These are phyloP conservation scores for Gonatopus flavifemur DNA, from an alignment of 1,140 invertebrate species.

Conservation along the genomic window DNA sequence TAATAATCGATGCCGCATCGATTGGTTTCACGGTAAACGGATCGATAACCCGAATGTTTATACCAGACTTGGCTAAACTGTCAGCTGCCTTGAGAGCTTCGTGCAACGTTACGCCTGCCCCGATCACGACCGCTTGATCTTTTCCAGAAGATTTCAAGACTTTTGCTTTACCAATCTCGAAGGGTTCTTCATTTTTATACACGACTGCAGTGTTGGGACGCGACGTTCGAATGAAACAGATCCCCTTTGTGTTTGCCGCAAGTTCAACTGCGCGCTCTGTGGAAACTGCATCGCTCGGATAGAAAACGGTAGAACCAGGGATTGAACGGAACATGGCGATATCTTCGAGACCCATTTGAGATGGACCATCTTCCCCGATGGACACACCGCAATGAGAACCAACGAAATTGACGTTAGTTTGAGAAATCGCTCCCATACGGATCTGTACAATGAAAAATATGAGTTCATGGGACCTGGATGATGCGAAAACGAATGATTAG, in stretches of 20 bases:
- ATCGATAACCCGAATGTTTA: slow-evolving; percentile 83
- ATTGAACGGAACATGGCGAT: slow-evolving; percentile 93
- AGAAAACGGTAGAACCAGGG: slow-evolving; percentile 92
- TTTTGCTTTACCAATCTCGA: slow-evolving; percentile 79
- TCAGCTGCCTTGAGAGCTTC: slow-evolving; percentile 88
- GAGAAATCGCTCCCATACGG: slow-evolving; percentile 98
- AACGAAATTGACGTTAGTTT: slow-evolving; percentile 95
- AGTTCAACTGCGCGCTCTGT: slow-evolving; percentile 92
- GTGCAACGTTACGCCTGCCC: slow-evolving; percentile 89
- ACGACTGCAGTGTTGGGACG: slow-evolving; percentile 86
- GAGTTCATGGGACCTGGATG: background rate
- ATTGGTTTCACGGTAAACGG: slow-evolving; percentile 96
- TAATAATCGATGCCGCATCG: slow-evolving; percentile 76
- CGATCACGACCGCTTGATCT: slow-evolving; percentile 86
- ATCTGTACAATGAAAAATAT: slow-evolving; percentile 65
- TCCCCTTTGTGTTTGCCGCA: slow-evolving; percentile 92
- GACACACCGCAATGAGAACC: slow-evolving; percentile 96
- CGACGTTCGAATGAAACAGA: slow-evolving; percentile 95
- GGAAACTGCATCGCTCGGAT: slow-evolving; percentile 95
- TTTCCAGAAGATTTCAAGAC: slow-evolving; percentile 73
- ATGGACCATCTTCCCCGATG: slow-evolving; percentile 97
- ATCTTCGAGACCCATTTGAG: slow-evolving; percentile 99
- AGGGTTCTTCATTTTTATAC: slow-evolving; percentile 84
- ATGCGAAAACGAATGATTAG: background rate
- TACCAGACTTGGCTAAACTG: slow-evolving; percentile 67